Evolutionary conservation across 2,888 invertebrate species (phyloP).

Genomic region (Drosophila cognata): DNA sequence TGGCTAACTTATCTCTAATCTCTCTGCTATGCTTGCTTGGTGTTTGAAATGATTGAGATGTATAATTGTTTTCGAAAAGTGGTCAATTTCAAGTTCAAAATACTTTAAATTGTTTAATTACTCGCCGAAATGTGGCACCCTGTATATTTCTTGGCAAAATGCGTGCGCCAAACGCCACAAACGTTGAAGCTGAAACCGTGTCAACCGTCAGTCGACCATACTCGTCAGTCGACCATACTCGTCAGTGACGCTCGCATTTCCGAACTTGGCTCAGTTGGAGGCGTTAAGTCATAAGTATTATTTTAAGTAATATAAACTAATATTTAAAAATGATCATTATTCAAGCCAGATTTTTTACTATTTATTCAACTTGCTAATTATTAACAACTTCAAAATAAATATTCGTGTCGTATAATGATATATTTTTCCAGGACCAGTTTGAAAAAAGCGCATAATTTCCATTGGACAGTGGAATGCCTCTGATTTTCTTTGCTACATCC

Average conservation of each 20-base stretch:
- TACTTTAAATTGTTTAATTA: slow-evolving; percentile 1
- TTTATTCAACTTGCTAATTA: neutral
- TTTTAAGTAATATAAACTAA: slow-evolving; percentile 30
- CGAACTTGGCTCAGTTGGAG: slow-evolving; percentile 27
- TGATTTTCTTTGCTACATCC: slow-evolving; percentile 13
- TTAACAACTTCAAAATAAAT: slow-evolving; percentile 31
- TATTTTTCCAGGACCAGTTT: slow-evolving; percentile 17
- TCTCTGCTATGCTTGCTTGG: neutral
- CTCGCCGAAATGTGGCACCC: slow-evolving; percentile 25
- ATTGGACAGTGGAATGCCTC: slow-evolving; percentile 16
- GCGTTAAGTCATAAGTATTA: slow-evolving; percentile 44
- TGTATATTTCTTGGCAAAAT: slow-evolving; percentile 31
- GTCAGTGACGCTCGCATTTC: slow-evolving; percentile 23
- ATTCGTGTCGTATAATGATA: neutral
- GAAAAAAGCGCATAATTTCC: slow-evolving; percentile 30
- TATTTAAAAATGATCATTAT: slow-evolving; percentile 27
- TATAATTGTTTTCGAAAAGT: neutral
- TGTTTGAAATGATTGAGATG: neutral
- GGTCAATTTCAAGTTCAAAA: neutral
- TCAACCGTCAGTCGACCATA: slow-evolving; percentile 48
- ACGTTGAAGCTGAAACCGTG: slow-evolving; percentile 27
- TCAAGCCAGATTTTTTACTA: slow-evolving; percentile 7
- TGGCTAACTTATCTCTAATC: neutral
- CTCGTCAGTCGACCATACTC: too few relatives aligned
- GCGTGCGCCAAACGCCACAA: slow-evolving; percentile 49